A percentile compares a stretch with the other conserved stretches of the same genome.
phyloP scores from a whole-genome alignment of 1,140 invertebrate genomes.

The Scaptodrosophila lebanonensis region DNA sequence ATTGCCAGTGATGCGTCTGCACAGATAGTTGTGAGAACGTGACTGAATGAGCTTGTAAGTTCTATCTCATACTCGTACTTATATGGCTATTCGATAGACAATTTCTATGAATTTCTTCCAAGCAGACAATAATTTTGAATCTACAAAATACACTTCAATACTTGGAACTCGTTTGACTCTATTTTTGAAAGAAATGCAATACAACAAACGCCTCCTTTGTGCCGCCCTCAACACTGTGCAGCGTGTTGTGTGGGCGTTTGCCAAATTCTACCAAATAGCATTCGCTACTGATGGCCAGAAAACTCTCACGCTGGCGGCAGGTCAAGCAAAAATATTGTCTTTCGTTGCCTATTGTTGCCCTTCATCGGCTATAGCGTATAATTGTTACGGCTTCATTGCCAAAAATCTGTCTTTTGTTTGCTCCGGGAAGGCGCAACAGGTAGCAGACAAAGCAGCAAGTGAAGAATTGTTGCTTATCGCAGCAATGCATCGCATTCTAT shows the following conservation, averaged over 20 bases:
- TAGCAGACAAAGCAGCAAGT: constrained; percentile 11
- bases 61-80: too few species aligned
- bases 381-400: constrained; percentile 39
- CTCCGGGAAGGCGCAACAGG: constrained; percentile 17
- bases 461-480: not conserved
- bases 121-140: too few species aligned
- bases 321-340: constrained; percentile 11
- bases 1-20: constrained; percentile 57
- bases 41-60: too few species aligned
- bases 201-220: constrained; percentile 12
- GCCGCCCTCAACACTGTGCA: constrained; percentile 3
- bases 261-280: constrained; percentile 37
- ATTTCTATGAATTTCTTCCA: too few species aligned
- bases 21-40: constrained; percentile 32
- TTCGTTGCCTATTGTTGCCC: constrained; percentile 4
- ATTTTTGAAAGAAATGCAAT: too few species aligned
- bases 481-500: constrained; percentile 13
- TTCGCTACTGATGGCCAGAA: constrained; percentile 10
- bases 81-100: too few species aligned
- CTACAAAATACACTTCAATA: too few species aligned
- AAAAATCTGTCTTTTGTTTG: constrained; percentile 30
- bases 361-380: constrained; percentile 20
- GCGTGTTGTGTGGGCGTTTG: constrained; percentile 62
- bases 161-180: too few species aligned
- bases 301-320: constrained; percentile 53